phyloP scores from a whole-genome alignment of 2,888 invertebrate genomes.

The Andrena flavipes region DNA sequence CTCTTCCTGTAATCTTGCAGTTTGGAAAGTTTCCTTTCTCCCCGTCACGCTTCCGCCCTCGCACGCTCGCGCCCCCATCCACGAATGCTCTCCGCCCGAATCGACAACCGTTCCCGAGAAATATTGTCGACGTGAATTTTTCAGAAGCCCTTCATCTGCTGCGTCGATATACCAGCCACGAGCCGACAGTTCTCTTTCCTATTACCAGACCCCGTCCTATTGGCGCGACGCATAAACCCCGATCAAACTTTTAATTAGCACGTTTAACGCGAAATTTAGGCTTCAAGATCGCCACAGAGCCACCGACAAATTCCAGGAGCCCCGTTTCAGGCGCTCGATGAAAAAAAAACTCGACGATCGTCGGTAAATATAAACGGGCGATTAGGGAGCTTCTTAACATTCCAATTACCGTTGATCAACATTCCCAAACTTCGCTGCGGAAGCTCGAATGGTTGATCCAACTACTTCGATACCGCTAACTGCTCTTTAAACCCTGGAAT shows the following conservation, averaged over 20 bases:
- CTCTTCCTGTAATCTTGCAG: conserved; percentile 48
- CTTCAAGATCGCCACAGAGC: no score
- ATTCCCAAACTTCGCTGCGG: background rate
- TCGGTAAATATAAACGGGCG: background rate
- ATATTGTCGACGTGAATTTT: conserved; percentile 10
- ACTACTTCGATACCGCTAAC: background rate
- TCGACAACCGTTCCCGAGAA: conserved; percentile 16
- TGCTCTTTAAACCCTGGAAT: background rate
- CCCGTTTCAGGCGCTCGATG: background rate
- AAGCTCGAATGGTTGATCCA: background rate
- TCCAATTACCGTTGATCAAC: background rate
- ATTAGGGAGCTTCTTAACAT: background rate
- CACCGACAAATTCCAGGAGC: no score
- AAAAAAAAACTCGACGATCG: background rate
- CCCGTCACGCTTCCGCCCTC: conserved; percentile 4
- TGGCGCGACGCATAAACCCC: no score
- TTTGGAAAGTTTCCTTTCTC: conserved; percentile 44
- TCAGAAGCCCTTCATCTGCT: background rate
- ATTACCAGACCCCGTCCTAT: no score
- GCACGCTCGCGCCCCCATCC: conserved; percentile 18
- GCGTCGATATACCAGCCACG: no score
- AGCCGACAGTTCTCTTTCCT: no score
- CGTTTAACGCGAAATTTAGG: no score
- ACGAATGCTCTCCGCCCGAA: conserved; percentile 31
- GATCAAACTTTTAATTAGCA: no score